Conservation (phyloP, 2,797 vertebrate genomes). For the Gallirallus australis region DNA sequence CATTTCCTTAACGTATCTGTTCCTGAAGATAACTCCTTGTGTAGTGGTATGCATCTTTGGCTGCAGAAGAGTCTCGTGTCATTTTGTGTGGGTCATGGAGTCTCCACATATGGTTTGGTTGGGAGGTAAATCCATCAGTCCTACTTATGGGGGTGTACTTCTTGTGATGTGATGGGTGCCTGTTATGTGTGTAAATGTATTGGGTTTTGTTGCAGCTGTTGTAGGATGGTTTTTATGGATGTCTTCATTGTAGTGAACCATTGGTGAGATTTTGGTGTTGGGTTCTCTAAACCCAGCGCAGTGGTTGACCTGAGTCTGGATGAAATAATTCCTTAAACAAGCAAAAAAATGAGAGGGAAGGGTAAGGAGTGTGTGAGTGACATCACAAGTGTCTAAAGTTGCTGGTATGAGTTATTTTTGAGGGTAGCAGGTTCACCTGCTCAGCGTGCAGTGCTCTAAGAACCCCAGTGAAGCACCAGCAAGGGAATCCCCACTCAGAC, state of each 20-base stretch:
- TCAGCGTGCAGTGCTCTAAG: accelerated
- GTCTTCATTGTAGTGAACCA: background rate
- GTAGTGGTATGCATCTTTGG: background rate
- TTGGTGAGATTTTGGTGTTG: background rate
- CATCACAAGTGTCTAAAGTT: accelerated
- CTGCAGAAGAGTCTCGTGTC: background rate
- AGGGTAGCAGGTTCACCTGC: background rate
- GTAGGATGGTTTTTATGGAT: background rate
- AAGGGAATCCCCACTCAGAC: background rate
- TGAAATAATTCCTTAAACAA: background rate
- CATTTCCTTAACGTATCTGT: background rate
- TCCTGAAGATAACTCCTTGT: background rate
- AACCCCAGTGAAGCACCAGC: accelerated
- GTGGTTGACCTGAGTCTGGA: background rate
- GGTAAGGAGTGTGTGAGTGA: no score
- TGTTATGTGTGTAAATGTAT: background rate
- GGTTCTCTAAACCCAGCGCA: background rate
- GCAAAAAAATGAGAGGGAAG: background rate
- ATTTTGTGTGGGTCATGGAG: background rate
- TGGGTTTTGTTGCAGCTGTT: background rate
- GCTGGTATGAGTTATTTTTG: background rate
- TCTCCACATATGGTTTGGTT: background rate
- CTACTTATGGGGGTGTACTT: no score
- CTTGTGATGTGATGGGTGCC: background rate
- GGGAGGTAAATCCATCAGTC: background rate